A percentile compares a stretch with the other conserved stretches of the same genome.
These are phyloP conservation scores for Melospiza georgiana DNA, from an alignment of 2,113 vertebrate species.

Conservation along the genomic window DNA sequence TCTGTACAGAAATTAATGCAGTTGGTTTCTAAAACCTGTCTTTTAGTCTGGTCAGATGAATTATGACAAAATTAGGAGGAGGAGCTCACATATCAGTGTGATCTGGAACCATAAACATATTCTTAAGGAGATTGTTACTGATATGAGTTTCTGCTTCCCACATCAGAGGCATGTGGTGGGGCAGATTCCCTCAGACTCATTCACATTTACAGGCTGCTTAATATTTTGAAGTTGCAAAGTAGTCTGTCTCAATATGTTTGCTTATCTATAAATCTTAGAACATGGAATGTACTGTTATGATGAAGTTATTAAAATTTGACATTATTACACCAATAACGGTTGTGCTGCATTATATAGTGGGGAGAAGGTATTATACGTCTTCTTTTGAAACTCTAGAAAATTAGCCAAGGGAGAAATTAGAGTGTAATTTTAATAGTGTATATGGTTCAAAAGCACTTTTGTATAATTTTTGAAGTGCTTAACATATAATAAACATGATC, in stretches of 20 bases:
- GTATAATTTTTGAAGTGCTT: not conserved
- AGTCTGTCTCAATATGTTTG: not conserved
- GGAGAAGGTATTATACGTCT: not conserved
- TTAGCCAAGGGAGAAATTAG: conserved; percentile 11
- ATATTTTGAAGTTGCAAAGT: not conserved
- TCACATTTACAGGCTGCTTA: not conserved
- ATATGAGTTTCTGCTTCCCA: fast-evolving
- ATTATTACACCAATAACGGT: not conserved
- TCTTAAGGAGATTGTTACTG: not conserved
- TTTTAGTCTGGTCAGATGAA: not conserved
- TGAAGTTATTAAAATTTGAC: conserved; percentile 2
- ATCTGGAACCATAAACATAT: not conserved
- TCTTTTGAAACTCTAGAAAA: not conserved
- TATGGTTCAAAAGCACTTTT: conserved; percentile 4
- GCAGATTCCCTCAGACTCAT: not conserved
- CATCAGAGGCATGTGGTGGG: fast-evolving
- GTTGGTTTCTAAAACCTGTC: not conserved
- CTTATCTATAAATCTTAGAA: not conserved
- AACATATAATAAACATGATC: not conserved
- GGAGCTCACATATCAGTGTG: not conserved
- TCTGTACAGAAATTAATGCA: not conserved
- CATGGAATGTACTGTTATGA: not conserved
- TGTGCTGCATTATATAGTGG: not conserved
- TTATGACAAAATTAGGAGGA: not conserved
- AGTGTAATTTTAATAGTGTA: conserved; percentile 14